Base-by-base conservation (phyloP, 2,888 invertebrate genomes). In the Cenopis cana region DNA sequence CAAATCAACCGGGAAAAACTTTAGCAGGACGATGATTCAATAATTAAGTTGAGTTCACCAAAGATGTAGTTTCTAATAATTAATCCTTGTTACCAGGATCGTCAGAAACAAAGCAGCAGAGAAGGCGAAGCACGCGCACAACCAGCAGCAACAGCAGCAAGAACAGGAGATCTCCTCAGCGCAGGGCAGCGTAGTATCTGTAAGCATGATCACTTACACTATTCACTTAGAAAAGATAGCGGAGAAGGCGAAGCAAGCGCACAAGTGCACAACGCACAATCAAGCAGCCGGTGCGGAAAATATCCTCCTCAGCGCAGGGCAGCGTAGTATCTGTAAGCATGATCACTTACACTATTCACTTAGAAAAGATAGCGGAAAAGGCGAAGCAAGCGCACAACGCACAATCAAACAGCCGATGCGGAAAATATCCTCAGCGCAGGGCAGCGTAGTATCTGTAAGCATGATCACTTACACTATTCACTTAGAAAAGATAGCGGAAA, bases 31-130 rank as follows among this genome's bases (percentile, higher is more conserved):
- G n/a, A n/a, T 4, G 24, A 24, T 4, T 24, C 24, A 24, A 3
- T 24, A 1, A 24, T 24, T 24, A 3, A 24, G 24, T 24, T 24
- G 24, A n/a, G n/a, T 12, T 46, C 8, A 0, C 4, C 41, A 38
- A 12, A 12, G 12, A 8, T 10, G 12, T 49, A 24, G 24, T 24
- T 24, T 24, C 24, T 24, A 24, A 24, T 1, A 24, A 24, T 3
- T 4, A 3, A 4, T 66, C 36, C 56, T 83, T 83, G 76, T 74
- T 68, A 10, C 0, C 93, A 99, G 99, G 95, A 99, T 99, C 91
- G 99, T 99, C 71, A 95, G 99, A 78, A 99, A 99, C 93, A 98
- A 98, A 87, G 99, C 99, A 12, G 98, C 98, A 12, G 99, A 99
- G 93, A 98, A 98, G 85, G 98, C 98, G 82, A 98, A 98, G 87